These are phyloP conservation scores for Chaetorhynchus papuensis DNA, from an alignment of 2,113 vertebrate genomes.

Conservation along the genomic window DNA sequence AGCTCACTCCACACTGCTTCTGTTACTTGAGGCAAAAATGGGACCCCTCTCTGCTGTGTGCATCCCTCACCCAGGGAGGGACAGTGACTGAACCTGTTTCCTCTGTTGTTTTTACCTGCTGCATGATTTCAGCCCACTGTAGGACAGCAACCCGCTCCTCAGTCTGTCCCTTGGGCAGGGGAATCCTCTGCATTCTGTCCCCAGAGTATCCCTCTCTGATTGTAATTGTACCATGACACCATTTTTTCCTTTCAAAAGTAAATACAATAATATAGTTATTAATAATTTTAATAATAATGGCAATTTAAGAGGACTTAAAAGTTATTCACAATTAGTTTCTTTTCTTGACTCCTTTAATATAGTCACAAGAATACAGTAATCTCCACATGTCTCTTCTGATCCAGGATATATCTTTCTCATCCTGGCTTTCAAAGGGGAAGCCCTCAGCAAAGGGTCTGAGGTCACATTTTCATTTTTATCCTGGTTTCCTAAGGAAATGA, in stretches of 20 bases:
- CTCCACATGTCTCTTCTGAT: not conserved
- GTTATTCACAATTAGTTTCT: not conserved
- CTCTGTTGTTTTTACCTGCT: not conserved
- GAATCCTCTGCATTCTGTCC: not conserved
- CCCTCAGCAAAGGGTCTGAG: slow-evolving; percentile 21
- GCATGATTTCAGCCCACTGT: not conserved
- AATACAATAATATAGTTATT: not conserved
- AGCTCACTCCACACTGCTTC: not conserved
- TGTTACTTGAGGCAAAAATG: not conserved
- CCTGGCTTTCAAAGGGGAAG: slow-evolving; percentile 1
- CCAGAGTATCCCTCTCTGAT: not conserved
- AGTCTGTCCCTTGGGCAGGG: not conserved
- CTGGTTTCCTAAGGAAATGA: slow-evolving; percentile 32
- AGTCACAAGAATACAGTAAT: not conserved
- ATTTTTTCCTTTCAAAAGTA: not conserved
- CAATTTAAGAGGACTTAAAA: not conserved
- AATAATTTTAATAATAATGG: not conserved
- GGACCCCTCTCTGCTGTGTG: not conserved
- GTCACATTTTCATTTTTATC: slow-evolving; percentile 53
- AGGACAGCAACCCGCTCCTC: not conserved
- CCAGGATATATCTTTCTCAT: not conserved
- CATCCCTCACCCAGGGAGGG: not conserved
- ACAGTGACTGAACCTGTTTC: not conserved
- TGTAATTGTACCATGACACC: not conserved
- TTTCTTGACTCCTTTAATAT: not conserved